phyloP scores from a whole-genome alignment of 2,113 vertebrate species.

The Cathartes aura region DNA sequence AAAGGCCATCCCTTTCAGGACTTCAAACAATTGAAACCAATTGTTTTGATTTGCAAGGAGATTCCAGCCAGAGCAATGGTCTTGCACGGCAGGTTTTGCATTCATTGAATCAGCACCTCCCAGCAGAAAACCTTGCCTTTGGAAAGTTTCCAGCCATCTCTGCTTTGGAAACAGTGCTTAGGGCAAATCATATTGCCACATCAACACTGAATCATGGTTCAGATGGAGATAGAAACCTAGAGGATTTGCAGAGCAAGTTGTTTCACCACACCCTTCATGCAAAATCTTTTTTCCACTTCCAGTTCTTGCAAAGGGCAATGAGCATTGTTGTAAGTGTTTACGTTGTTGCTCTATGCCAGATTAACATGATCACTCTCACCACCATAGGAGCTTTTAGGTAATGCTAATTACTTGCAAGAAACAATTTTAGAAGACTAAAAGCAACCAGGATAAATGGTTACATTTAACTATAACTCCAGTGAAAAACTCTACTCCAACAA shows the following conservation, averaged over 20 bases:
- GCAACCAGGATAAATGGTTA: not conserved
- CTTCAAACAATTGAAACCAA: not conserved
- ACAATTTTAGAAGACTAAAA: not conserved
- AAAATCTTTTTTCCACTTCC: not conserved
- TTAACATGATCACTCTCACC: not conserved
- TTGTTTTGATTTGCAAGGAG: not conserved
- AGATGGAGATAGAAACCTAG: not conserved
- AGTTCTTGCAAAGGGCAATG: not conserved
- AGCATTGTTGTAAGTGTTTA: not conserved
- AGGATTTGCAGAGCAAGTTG: not conserved
- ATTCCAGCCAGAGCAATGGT: not conserved
- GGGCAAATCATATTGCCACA: not conserved
- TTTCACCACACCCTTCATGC: not conserved
- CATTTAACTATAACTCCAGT: not conserved
- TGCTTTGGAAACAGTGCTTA: not conserved
- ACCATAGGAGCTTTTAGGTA: not conserved
- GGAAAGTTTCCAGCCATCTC: not conserved
- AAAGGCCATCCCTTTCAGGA: not conserved
- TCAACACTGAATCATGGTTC: conserved; percentile 8
- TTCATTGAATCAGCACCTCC: not conserved
- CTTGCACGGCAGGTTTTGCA: not conserved
- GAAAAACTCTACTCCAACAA: not conserved
- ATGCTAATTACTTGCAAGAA: not conserved
- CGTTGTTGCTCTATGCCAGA: not conserved
- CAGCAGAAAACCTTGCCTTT: not conserved